Base-by-base conservation (phyloP, 2,113 vertebrate species). In the Charina bottae region DNA sequence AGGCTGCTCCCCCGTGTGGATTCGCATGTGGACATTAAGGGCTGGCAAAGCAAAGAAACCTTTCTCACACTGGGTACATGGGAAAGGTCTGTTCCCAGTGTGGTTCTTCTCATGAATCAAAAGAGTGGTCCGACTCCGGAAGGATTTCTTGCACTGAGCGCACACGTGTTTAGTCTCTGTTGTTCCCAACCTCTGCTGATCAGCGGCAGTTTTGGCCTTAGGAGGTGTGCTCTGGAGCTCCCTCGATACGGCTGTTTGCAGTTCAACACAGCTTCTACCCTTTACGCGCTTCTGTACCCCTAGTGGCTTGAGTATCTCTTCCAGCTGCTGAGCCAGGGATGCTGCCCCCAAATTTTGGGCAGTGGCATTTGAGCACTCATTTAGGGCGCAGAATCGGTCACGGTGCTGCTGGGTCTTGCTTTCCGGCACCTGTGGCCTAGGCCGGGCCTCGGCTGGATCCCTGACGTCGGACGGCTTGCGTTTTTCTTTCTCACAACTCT, bases 1-100 rank as follows among this genome's bases (percentile, higher is more conserved):
- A 0, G 72, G 58, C 78, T 89, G 89, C 17, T 92, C 87, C 28
- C 78, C 72, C 0, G 78, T 64, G 46, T 92, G 91, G n/a, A 92
- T 89, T n/a, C 28, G 56, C 78, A n/a, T 21, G 56, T 92, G 91
- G 84, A 64, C 1, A 9, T 55, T 85, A 21, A 89, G 91, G 58
- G 72, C 12, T 1, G 49, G 5, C 23, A 46, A 0, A 5, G 15
- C 5, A n/a, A 33, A 84, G 59, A 92, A 89, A 33, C 58, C 42
- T 85, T 92, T 68, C 42, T 60, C 10, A 6, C 91, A 92, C 28
- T 28, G 46, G 2, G 1, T 28, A 4, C 91, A 92, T 0, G 23
- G 17, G 21, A 89, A 92, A 11, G 58, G 87, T 17, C 87, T 84
- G 15, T 21, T 28, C 7, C 33, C 26, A 2, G 8, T 64, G 87